These are phyloP conservation scores for Microctenopoma steveboyesi DNA, from an alignment of 2,797 vertebrate species.

Conservation along the genomic window DNA sequence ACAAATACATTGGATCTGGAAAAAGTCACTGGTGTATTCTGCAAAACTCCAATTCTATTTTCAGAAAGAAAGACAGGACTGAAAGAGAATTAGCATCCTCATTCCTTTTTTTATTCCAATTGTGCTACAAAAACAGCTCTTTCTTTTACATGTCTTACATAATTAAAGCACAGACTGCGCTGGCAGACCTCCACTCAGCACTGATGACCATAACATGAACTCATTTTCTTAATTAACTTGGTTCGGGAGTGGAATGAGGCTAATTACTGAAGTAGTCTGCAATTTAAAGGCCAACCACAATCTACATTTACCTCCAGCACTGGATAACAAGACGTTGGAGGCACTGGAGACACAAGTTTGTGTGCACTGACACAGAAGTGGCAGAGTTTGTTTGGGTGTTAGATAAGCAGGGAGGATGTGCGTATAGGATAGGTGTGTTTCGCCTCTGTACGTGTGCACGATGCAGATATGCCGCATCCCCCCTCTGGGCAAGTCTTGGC, in stretches of 20 bases:
- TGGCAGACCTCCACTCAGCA: slow-evolving; percentile 14
- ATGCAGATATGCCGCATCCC: slow-evolving; percentile 27
- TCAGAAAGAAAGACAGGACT: neutral
- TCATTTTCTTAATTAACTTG: slow-evolving; percentile 56
- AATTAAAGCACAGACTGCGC: slow-evolving; percentile 39
- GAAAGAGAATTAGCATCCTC: neutral
- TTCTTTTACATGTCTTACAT: slow-evolving; percentile 25
- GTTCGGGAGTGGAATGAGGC: slow-evolving; percentile 32
- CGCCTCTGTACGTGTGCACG: neutral
- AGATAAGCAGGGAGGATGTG: slow-evolving; percentile 43
- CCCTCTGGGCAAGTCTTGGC: slow-evolving; percentile 47
- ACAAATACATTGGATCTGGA: neutral
- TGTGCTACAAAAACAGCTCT: neutral
- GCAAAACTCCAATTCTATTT: neutral
- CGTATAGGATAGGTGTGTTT: slow-evolving; percentile 11
- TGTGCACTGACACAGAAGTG: slow-evolving; percentile 36
- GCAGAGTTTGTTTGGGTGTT: slow-evolving; percentile 39
- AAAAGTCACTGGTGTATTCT: neutral
- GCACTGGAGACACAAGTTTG: slow-evolving; percentile 14
- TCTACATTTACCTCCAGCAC: slow-evolving; percentile 26
- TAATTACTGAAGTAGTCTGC: slow-evolving; percentile 54
- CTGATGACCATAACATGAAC: slow-evolving; percentile 50
- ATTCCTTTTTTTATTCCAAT: no score
- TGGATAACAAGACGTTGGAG: slow-evolving; percentile 28
- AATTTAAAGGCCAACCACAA: slow-evolving; percentile 38